A percentile compares a stretch with the other conserved stretches of the same genome.
These are phyloP conservation scores for Pampus argenteus DNA, from an alignment of 2,797 vertebrate species.

Conservation along the genomic window DNA sequence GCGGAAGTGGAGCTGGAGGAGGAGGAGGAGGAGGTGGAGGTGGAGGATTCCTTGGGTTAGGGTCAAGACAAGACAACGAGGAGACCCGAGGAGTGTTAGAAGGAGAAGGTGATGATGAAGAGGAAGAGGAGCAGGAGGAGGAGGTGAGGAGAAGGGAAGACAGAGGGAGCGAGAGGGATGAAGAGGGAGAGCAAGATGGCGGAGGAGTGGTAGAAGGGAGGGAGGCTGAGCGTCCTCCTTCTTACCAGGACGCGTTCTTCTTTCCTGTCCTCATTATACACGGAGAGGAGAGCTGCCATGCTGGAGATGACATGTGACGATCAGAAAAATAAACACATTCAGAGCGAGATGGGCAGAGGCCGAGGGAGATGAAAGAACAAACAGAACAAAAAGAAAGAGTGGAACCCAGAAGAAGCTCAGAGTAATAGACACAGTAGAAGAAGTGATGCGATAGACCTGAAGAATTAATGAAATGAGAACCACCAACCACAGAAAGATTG, in stretches of 20 bases:
- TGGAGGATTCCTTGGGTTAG: slow-evolving; percentile 84
- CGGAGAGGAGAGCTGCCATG: slow-evolving; percentile 88
- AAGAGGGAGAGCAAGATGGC: slow-evolving; percentile 69
- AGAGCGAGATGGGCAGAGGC: slow-evolving; percentile 29
- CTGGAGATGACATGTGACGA: slow-evolving; percentile 82
- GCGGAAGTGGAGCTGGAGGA: slow-evolving; percentile 48
- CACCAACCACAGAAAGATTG: slow-evolving; percentile 1
- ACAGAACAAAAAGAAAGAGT: slow-evolving; percentile 7
- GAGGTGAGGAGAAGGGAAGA: slow-evolving; percentile 63
- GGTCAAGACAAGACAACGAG: slow-evolving; percentile 86
- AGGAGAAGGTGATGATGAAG: slow-evolving; percentile 81
- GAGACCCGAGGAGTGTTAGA: slow-evolving; percentile 87
- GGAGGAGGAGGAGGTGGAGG: slow-evolving; percentile 61
- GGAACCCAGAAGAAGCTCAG: neutral
- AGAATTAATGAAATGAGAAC: slow-evolving; percentile 14
- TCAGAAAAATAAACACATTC: slow-evolving; percentile 13
- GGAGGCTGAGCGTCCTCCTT: slow-evolving; percentile 80
- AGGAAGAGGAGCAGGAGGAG: slow-evolving; percentile 68
- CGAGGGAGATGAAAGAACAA: slow-evolving; percentile 31
- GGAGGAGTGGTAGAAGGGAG: slow-evolving; percentile 69
- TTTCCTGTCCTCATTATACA: slow-evolving; percentile 88
- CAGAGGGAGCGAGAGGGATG: slow-evolving; percentile 67
- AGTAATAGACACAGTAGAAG: neutral
- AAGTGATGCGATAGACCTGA: neutral
- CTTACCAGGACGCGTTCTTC: slow-evolving; percentile 88